Percentiles rank a stretch among this genome's conserved stretches.
phyloP scores from a whole-genome alignment of 2,113 vertebrate species.

The Recurvirostra avosetta region DNA sequence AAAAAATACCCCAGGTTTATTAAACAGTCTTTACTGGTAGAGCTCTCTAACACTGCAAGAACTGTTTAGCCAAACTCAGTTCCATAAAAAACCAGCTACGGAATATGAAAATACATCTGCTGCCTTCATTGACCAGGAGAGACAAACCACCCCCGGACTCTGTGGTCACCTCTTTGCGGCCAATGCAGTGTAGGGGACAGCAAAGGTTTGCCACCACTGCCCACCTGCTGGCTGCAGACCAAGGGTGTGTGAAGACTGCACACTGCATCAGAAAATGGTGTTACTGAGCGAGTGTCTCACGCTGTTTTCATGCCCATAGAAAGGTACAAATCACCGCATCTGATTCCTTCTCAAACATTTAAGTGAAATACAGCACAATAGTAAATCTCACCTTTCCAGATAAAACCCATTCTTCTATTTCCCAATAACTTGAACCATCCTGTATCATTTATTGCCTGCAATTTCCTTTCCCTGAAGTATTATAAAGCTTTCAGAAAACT shows the following conservation, averaged over 20 bases:
- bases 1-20: neutral
- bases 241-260: neutral
- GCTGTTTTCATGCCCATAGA: neutral
- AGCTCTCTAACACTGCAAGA: neutral
- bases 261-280: neutral
- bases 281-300: neutral
- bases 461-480: slow-evolving; percentile 1
- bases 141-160: neutral
- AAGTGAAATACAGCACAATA: neutral
- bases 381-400: slow-evolving; percentile 9
- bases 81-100: neutral
- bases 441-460: neutral
- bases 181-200: neutral
- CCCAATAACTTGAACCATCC: neutral
- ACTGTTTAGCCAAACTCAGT: neutral
- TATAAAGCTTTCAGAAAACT: slow-evolving; percentile 19
- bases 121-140: neutral
- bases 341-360: neutral
- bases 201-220: neutral
- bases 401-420: neutral
- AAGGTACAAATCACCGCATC: neutral
- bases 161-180: neutral
- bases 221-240: neutral
- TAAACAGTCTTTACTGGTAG: neutral
- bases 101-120: neutral